These are phyloP conservation scores for Coregonus clupeaformis DNA, from an alignment of 2,113 vertebrate species.

Conservation along the genomic window DNA sequence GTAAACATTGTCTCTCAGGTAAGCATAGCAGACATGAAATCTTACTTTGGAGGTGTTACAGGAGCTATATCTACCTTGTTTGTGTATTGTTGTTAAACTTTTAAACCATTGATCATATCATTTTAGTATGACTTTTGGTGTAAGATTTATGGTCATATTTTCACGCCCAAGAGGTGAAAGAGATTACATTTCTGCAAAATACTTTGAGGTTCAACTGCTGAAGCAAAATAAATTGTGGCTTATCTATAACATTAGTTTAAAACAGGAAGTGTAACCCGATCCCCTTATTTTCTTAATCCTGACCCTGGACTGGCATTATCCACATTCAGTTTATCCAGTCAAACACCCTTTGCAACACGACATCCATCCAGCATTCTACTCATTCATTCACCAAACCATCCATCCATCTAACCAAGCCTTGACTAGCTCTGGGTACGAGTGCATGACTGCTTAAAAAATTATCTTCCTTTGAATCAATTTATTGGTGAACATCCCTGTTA, in stretches of 20 bases:
- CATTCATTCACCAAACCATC: too few relatives aligned
- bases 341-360: background rate
- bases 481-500: background rate
- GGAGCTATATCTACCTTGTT: too few relatives aligned
- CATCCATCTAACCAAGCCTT: background rate
- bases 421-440: background rate
- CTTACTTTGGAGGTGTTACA: too few relatives aligned
- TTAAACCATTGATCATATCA: too few relatives aligned
- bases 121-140: background rate
- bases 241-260: conserved; percentile 9
- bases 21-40: too few relatives aligned
- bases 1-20: too few relatives aligned
- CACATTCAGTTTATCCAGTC: conserved; percentile 14
- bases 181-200: background rate
- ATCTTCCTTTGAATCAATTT: background rate
- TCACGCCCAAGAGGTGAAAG: background rate
- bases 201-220: background rate
- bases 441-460: background rate
- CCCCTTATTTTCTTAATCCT: conserved; percentile 17
- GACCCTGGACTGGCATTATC: conserved; percentile 1
- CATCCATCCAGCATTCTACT: background rate
- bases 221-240: conserved; percentile 12
- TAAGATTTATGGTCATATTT: background rate
- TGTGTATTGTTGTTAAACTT: too few relatives aligned
- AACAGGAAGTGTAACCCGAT: conserved; percentile 16